Base-by-base conservation (phyloP, 2,888 invertebrate genomes). In the Mythimna lalbum region DNA sequence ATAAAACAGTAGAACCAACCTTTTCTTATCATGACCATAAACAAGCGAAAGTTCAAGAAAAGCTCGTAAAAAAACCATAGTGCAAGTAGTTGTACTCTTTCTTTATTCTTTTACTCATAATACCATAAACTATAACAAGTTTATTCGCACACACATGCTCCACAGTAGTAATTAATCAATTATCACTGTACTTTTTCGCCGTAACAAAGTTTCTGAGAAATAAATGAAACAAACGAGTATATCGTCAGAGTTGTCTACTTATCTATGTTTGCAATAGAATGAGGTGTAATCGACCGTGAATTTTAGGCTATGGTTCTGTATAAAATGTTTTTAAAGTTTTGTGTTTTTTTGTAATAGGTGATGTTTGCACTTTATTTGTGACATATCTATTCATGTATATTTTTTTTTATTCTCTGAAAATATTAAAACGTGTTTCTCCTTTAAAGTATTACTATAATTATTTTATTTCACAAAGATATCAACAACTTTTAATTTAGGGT, bases 141-240 rank as follows among this genome's bases (percentile, higher is more conserved):
- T 64, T 63, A 63, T 64, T 27, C 47, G 6, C 78, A 62, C 50
- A 31, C 39, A 36, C 4, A 52, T 6, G 21, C 31, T 14, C 7
- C 2, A 77, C 61, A 69, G 27, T 61, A 61, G 61, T 65, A 78
- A 85, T 82, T 80, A 85, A 78, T 85, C 85, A 81, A 83, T 85
- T 80, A 83, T 77, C 73, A 76, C 83, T 64, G 69, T 61, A 63
- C 27, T 80, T 85, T 80, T 77, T 70, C 57, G 36, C 57, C 12
- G 72, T 57, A 60, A 69, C 50, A 33, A 57, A 59, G 36, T 64
- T 83, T 82, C 84, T 73, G 12, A 77, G 84, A 85, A 85, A 69
- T 69, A 52, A 61, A 67, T 67, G 33, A 49, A 70, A 81, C 71
- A 81, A 76, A 70, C 78, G 73, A 66, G 69, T 77, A 63, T 81